These are phyloP conservation scores for Machaerirhynchus nigripectus DNA, from an alignment of 2,113 vertebrate genomes.

Conservation along the genomic window DNA sequence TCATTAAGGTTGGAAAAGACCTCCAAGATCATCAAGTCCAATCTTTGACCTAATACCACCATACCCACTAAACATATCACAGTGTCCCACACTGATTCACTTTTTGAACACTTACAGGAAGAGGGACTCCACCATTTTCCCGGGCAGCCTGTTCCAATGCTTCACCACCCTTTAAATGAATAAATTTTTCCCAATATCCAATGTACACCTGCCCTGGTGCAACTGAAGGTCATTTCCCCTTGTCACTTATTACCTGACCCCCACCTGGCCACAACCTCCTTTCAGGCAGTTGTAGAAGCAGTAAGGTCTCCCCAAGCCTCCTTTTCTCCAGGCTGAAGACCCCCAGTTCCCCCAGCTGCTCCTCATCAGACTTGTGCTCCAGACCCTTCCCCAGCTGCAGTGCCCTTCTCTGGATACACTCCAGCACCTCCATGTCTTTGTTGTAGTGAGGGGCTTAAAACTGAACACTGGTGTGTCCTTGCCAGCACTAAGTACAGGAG, in stretches of 20 bases:
- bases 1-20: neutral
- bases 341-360: neutral
- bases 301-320: too few relatives aligned
- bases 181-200: neutral
- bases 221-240: neutral
- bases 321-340: neutral
- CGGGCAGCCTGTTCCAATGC: neutral
- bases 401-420: neutral
- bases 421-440: neutral
- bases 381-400: rapidly evolving
- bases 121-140: neutral
- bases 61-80: neutral
- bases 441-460: neutral
- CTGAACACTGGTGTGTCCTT: too few relatives aligned
- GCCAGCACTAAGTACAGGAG: neutral
- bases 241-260: rapidly evolving
- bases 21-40: neutral
- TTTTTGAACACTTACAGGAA: neutral
- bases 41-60: neutral
- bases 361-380: neutral
- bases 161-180: neutral
- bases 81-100: neutral
- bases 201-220: too few relatives aligned
- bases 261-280: neutral
- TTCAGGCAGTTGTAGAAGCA: neutral